Conservation (phyloP, 1,140 invertebrate genomes). For the Daktulosphaira vitifoliae region DNA sequence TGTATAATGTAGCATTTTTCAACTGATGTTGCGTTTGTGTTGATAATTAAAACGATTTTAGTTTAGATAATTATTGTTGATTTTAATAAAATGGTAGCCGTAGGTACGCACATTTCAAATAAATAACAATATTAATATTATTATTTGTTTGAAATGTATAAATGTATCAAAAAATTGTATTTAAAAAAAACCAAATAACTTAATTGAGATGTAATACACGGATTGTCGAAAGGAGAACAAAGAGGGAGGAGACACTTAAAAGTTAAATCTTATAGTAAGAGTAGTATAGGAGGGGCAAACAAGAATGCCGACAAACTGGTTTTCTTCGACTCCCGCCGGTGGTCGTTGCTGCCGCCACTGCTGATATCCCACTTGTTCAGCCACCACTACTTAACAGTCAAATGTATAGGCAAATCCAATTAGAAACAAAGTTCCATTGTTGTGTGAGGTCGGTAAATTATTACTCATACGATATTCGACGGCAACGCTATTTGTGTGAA, state of each 20-base stretch:
- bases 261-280: not conserved
- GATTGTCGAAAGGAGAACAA: not conserved
- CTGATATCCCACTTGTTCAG: not conserved
- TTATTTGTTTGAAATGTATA: no score
- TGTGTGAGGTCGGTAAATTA: not conserved
- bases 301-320: conserved; percentile 30
- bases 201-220: not conserved
- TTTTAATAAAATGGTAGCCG: no score
- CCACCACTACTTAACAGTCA: not conserved
- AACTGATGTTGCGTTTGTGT: no score
- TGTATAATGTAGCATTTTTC: no score
- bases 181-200: not conserved
- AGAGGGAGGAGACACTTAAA: not conserved
- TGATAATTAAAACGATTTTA: no score
- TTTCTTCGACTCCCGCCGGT: not conserved
- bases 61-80: no score
- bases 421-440: conserved; percentile 1
- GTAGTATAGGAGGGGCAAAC: not conserved
- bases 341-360: not conserved
- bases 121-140: no score
- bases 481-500: not conserved
- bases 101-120: no score
- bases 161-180: no score
- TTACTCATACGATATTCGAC: not conserved
- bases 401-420: not conserved